These are phyloP conservation scores for Xiphydria camelus DNA, from an alignment of 2,888 invertebrate genomes.

Conservation along the genomic window DNA sequence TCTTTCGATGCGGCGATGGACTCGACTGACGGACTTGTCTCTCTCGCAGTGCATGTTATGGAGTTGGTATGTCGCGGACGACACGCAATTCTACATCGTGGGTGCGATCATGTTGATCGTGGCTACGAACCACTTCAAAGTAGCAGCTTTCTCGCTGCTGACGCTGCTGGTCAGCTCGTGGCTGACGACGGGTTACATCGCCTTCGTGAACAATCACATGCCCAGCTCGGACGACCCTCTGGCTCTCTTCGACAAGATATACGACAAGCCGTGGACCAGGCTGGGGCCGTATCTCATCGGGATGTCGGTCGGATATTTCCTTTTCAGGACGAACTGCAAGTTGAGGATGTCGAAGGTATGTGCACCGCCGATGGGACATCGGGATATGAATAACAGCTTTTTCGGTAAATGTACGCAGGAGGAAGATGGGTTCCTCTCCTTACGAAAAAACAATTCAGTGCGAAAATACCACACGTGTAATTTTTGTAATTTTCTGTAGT, in stretches of 20 bases:
- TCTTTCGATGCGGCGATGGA: no score
- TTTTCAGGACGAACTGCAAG: slow-evolving; percentile 81
- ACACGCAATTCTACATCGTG: slow-evolving; percentile 84
- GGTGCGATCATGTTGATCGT: slow-evolving; percentile 80
- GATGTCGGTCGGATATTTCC: slow-evolving; percentile 81
- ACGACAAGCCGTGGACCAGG: slow-evolving; percentile 88
- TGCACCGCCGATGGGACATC: no score
- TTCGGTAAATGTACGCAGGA: no score
- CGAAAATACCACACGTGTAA: no score
- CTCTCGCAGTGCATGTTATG: slow-evolving; percentile 80
- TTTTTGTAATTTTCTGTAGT: no score
- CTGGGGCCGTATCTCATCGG: slow-evolving; percentile 84
- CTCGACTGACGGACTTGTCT: no score
- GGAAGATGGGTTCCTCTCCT: no score
- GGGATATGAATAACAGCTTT: no score
- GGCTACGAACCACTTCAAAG: slow-evolving; percentile 79
- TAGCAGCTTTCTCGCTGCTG: slow-evolving; percentile 69
- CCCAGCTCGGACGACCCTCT: slow-evolving; percentile 80
- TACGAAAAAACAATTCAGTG: no score
- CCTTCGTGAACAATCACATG: slow-evolving; percentile 77
- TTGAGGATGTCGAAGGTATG: slow-evolving; percentile 72
- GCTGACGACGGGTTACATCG: slow-evolving; percentile 78
- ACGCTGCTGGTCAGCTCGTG: slow-evolving; percentile 76
- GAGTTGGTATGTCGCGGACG: slow-evolving; percentile 90
- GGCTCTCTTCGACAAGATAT: slow-evolving; percentile 84